Evolutionary conservation across 2,113 vertebrate species (phyloP).

Genomic region (Epinephelus fuscoguttatus): DNA sequence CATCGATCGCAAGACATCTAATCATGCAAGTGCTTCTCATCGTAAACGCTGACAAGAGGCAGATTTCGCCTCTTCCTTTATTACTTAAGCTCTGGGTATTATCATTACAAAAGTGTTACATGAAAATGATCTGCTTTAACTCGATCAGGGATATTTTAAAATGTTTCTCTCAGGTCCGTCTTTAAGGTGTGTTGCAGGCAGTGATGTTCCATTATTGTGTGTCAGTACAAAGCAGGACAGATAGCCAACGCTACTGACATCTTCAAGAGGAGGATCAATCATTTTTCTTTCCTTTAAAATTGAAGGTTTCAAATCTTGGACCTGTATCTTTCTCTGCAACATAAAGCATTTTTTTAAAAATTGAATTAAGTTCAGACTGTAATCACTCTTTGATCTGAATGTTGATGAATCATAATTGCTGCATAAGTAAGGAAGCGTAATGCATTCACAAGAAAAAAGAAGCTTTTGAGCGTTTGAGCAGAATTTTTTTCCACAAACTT

Average conservation of each 20-base stretch:
- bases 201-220: conserved; percentile 23
- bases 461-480: no score
- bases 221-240: conserved; percentile 17
- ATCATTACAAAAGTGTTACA: conserved; percentile 79
- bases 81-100: conserved; percentile 69
- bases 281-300: neutral
- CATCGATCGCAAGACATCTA: conserved; percentile 80
- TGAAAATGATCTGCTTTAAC: conserved; percentile 79
- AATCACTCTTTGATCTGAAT: neutral
- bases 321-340: neutral
- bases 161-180: conserved; percentile 24
- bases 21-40: conserved; percentile 82
- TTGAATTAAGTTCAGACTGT: neutral
- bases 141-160: conserved; percentile 63
- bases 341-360: neutral
- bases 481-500: no score
- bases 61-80: conserved; percentile 78
- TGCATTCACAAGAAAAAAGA: neutral
- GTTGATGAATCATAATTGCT: neutral
- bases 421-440: neutral
- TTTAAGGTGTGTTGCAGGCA: neutral
- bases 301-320: neutral
- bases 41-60: conserved; percentile 83
- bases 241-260: neutral
- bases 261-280: neutral